A percentile compares a stretch with the other conserved stretches of the same genome.
These are phyloP conservation scores for Papilio elwesi DNA, from an alignment of 2,888 invertebrate genomes.

Conservation along the genomic window DNA sequence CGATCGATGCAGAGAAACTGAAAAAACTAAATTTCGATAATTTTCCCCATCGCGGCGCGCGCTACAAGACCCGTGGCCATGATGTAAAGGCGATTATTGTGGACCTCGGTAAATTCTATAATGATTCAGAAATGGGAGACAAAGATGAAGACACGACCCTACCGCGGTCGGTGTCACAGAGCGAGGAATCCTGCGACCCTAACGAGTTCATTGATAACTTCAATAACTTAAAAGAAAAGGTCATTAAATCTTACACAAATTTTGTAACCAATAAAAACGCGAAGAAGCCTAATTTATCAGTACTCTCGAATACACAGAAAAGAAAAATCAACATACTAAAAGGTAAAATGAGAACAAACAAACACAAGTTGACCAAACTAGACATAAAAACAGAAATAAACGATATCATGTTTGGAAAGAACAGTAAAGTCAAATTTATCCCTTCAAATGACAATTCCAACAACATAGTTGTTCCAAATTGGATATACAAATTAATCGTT, in stretches of 20 bases:
- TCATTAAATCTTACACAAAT: slow-evolving; percentile 7
- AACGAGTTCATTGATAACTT: slow-evolving; percentile 19
- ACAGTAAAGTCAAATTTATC: slow-evolving; percentile 22
- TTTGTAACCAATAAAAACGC: slow-evolving; percentile 18
- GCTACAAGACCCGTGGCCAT: neutral
- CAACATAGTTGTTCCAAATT: slow-evolving; percentile 26
- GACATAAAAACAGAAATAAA: slow-evolving; percentile 16
- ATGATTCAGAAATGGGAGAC: slow-evolving; percentile 10
- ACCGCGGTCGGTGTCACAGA: neutral
- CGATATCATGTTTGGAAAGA: slow-evolving; percentile 26
- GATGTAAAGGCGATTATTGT: slow-evolving; percentile 14
- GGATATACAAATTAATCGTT: slow-evolving; percentile 25
- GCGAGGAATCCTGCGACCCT: slow-evolving; percentile 19
- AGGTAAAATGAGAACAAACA: slow-evolving; percentile 26
- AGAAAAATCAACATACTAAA: slow-evolving; percentile 28
- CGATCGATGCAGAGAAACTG: neutral
- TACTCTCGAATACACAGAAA: slow-evolving; percentile 10
- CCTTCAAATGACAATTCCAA: neutral
- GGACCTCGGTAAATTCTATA: slow-evolving; percentile 15
- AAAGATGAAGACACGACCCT: neutral
- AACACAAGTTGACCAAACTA: slow-evolving; percentile 3
- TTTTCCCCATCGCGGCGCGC: slow-evolving; percentile 1
- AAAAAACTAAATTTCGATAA: slow-evolving; percentile 10
- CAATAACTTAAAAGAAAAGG: slow-evolving; percentile 24
- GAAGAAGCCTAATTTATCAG: slow-evolving; percentile 5